Evolutionary conservation across 2,113 vertebrate species (phyloP), one percentile per base, ranked within the genome.

Genomic region (Corythoichthys haematopterus): DNA sequence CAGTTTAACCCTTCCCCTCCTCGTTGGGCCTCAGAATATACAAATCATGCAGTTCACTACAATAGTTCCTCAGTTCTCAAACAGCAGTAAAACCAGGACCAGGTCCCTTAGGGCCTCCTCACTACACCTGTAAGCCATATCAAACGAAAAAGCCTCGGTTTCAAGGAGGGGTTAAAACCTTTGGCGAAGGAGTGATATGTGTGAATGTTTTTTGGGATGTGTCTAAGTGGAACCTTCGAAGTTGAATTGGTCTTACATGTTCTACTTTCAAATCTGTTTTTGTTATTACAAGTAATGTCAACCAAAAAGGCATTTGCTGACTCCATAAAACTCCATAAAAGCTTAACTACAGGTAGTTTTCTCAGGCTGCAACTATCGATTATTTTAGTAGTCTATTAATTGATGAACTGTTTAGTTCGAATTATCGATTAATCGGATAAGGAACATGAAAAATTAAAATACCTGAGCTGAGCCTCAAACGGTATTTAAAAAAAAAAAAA

Each of bases 91-190:
- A 82, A 69, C n/a, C 70, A 63, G 75, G 70, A 68, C 69, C 64
- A 69, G 67, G 70, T 64, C 72, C 61, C 13, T n/a, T 40, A 63
- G 71, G 77, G 68, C 66, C 64, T 53, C 69, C 76, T 59, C 70
- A 46, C 73, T 71, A 65, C 81, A 80, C 67, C 74, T 65, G 65
- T 80, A 90, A 90, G 89, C 86, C 89, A 91, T 90, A 89, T 89
- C 86, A 76, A 84, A 87, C 77, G 78, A 80, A 80, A 81, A 87
- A 77, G 81, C 85, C 85, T 89, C 75, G 81, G 80, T 72, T 38
- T 57, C 68, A 58, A 76, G 71, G 74, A 70, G 75, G 69, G 38
- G 53, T 56, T 46, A 48, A 43, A 43, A 64, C 50, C 37, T 71
- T 80, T 71, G 84, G 81, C 73, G 77, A 77, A 79, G 78, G 85